phyloP scores from a whole-genome alignment of 2,113 vertebrate genomes.

The Scolopax mira region DNA sequence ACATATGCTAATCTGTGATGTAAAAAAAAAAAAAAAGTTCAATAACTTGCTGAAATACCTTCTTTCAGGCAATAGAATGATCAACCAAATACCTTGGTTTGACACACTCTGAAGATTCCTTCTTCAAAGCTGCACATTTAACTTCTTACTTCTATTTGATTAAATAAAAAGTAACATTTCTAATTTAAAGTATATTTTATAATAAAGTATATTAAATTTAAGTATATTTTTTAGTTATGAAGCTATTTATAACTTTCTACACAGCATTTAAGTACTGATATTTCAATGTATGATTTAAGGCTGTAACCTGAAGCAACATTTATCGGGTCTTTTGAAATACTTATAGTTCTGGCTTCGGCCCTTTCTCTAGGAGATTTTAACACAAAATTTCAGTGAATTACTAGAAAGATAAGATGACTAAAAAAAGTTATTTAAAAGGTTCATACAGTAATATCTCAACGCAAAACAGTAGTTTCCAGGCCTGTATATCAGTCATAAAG shows the following conservation, averaged over 20 bases:
- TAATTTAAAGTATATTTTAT: background rate
- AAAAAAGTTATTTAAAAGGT: background rate
- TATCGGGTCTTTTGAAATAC: background rate
- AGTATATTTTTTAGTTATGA: background rate
- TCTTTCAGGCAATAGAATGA: background rate
- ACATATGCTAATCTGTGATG: background rate
- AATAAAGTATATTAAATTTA: too few relatives aligned
- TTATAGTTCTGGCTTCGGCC: background rate
- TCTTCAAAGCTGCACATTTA: background rate
- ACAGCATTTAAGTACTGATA: background rate
- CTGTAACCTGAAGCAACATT: background rate
- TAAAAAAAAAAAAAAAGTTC: background rate
- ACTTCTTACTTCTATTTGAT: background rate
- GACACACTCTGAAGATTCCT: background rate
- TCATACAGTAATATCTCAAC: background rate
- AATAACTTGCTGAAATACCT: background rate
- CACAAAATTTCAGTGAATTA: background rate
- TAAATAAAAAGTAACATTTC: background rate
- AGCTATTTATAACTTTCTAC: background rate
- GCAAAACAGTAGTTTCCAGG: background rate
- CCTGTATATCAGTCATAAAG: background rate
- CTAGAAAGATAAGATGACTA: background rate
- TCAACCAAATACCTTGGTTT: background rate
- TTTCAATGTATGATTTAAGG: background rate
- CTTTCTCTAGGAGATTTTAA: background rate